Evolutionary conservation across 1,140 invertebrate genomes (phyloP), one percentile per base, ranked within the genome.

Genomic region (Littorina saxatilis): DNA sequence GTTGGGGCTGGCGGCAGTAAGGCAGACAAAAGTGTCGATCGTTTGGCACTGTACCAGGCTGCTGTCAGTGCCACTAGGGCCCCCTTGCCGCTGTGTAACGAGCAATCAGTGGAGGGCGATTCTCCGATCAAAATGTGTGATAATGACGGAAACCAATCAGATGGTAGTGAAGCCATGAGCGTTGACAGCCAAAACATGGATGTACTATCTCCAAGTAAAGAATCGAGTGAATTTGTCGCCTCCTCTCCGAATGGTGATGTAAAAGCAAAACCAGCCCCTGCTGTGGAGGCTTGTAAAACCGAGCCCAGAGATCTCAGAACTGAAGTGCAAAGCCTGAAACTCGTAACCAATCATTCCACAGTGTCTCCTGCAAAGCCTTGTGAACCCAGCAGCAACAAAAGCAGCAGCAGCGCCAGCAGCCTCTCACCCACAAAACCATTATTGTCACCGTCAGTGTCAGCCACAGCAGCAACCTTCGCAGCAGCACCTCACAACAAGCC

Each of bases 381-480:
- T 68, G 66, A 37, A 39, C 66, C 52, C 39, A 79, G n/a, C 80
- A 76, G 23, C 58, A 77, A 81, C 68, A 81, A 55, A 50, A 81
- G 5, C 80, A 43, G n/a, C 72, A 66, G 66, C 80, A 77, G 29
- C 39, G 75, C 27, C 70, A 75, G n/a, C 70, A 81, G 32, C 37
- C 35, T 23, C 7, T 58, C 39, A 9, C 58, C 78, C 15, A 23
- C 72, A 27, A 35, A 17, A 32, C 29, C n/a, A 20, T n/a, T n/a
- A n/a, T n/a, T 23, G 7, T 29, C 15, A 47, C 27, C 43, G 20
- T 2, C 55, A 68, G 35, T 9, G 52, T 35, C 40, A 52, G 17
- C 47, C 2, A 43, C 20, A 55, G 37, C n/a, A 20, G 39, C 74
- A 61, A 13, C 74, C 11, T 29, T 27, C 2, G 32, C 73, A 20